Percentiles rank a stretch among this genome's conserved stretches.
Conservation (phyloP, 2,113 vertebrate species). For the Sigmodon hispidus region DNA sequence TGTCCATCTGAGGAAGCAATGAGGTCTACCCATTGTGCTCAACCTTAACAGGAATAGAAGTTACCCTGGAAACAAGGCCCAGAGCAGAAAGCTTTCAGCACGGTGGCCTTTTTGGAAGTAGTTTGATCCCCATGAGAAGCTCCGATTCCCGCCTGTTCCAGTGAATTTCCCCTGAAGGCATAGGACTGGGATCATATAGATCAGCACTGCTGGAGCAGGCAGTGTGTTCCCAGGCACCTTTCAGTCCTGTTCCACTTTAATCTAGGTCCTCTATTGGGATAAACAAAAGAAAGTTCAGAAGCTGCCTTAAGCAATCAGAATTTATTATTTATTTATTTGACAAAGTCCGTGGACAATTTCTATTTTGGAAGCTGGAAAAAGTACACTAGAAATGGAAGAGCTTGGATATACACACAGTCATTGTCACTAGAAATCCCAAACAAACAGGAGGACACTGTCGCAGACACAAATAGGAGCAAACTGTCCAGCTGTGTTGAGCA, state of each 20-base stretch:
- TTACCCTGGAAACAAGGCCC: neutral
- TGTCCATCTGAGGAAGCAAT: neutral
- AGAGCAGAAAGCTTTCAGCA: neutral
- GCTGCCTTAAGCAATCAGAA: neutral
- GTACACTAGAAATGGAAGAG: neutral
- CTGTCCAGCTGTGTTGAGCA: neutral
- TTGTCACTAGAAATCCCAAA: no score
- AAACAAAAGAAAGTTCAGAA: neutral
- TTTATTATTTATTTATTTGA: slow-evolving; percentile 67
- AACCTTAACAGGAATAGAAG: neutral
- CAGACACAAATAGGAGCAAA: neutral
- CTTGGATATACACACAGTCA: neutral
- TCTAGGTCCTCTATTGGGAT: neutral
- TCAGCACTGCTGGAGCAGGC: neutral
- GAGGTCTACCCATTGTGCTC: neutral
- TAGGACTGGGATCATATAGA: neutral
- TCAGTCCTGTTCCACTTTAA: neutral
- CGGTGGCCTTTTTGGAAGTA: neutral
- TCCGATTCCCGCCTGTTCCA: neutral
- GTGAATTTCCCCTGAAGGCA: neutral
- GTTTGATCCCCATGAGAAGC: no score
- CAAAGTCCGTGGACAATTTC: neutral
- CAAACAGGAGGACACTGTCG: neutral
- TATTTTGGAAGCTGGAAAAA: neutral
- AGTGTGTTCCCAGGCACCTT: neutral